A percentile compares a stretch with the other conserved stretches of the same genome.
Conservation (phyloP, 1,140 invertebrate genomes). For the Callitettix versicolor region DNA sequence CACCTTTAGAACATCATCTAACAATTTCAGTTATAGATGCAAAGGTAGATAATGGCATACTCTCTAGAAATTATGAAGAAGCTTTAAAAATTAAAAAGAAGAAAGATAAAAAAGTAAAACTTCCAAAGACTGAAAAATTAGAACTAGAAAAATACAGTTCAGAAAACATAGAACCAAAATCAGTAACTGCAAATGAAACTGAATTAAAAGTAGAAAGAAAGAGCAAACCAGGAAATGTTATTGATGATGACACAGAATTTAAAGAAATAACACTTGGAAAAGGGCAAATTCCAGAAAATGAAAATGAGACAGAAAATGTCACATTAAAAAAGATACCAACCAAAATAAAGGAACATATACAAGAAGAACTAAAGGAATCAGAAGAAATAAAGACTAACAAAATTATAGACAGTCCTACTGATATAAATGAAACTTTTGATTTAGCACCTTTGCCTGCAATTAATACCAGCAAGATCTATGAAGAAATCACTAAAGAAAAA, state of each 20-base stretch:
- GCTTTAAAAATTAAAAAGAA: slow-evolving; percentile 31
- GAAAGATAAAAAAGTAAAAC: slow-evolving; percentile 27
- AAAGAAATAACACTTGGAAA: slow-evolving; percentile 27
- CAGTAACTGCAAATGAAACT: not conserved
- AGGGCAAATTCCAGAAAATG: slow-evolving; percentile 22
- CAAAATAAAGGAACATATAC: slow-evolving; percentile 25
- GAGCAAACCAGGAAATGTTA: slow-evolving; percentile 22
- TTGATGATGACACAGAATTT: slow-evolving; percentile 46
- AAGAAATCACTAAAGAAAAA: slow-evolving; percentile 4
- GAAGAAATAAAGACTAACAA: slow-evolving; percentile 25
- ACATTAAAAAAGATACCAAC: slow-evolving; percentile 28
- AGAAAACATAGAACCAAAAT: slow-evolving; percentile 8
- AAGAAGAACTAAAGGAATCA: slow-evolving; percentile 25
- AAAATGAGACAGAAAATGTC: slow-evolving; percentile 24
- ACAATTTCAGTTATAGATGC: slow-evolving; percentile 24
- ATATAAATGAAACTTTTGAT: slow-evolving; percentile 23
- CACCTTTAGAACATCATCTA: slow-evolving; percentile 25
- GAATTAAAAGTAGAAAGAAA: slow-evolving; percentile 11
- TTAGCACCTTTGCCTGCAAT: slow-evolving; percentile 21
- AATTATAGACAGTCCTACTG: slow-evolving; percentile 16
- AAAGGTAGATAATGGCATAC: slow-evolving; percentile 27
- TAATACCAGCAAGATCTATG: slow-evolving; percentile 1
- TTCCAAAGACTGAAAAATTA: slow-evolving; percentile 22
- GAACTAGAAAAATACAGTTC: slow-evolving; percentile 25
- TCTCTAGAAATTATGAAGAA: slow-evolving; percentile 32